A percentile compares a stretch with the other conserved stretches of the same genome.
Conservation (phyloP, 2,113 vertebrate genomes). For the Microtus montanus region DNA sequence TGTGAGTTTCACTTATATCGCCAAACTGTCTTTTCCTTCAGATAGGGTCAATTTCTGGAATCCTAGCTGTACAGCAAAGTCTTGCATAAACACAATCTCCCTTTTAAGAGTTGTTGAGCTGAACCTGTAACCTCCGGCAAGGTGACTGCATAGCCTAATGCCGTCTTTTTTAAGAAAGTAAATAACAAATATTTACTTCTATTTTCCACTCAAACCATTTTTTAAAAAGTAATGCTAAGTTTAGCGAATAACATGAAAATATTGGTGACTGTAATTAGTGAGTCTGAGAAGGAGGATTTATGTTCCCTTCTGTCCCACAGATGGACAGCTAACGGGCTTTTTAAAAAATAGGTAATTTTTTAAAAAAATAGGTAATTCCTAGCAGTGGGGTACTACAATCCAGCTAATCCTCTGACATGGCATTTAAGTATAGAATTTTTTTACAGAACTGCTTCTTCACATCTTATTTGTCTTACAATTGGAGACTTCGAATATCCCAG, state of each 20-base stretch:
- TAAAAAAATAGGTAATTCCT: background rate
- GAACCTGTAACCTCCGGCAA: background rate
- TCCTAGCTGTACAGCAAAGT: background rate
- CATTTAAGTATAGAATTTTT: background rate
- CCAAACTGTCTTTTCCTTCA: constrained; percentile 4
- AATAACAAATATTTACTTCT: constrained; percentile 16
- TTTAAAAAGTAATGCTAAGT: background rate
- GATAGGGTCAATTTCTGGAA: background rate
- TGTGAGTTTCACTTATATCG: background rate
- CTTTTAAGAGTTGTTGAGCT: background rate
- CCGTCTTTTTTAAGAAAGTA: constrained; percentile 16
- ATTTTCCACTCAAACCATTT: background rate
- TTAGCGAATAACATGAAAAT: background rate
- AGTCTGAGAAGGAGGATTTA: background rate
- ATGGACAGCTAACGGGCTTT: background rate
- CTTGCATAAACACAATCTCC: constrained; percentile 1
- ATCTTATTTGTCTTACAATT: constrained; percentile 7
- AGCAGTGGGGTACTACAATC: background rate
- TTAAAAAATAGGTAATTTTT: background rate
- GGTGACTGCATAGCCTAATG: background rate
- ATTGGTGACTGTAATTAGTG: background rate
- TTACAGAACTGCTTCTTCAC: constrained; percentile 4
- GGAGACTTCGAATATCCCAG: background rate
- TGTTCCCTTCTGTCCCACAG: background rate
- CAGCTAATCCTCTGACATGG: background rate